Percentiles rank a stretch among this genome's conserved stretches.
Evolutionary conservation across 2,888 invertebrate species (phyloP).

Genomic region (Cremastobaeus sp.): DNA sequence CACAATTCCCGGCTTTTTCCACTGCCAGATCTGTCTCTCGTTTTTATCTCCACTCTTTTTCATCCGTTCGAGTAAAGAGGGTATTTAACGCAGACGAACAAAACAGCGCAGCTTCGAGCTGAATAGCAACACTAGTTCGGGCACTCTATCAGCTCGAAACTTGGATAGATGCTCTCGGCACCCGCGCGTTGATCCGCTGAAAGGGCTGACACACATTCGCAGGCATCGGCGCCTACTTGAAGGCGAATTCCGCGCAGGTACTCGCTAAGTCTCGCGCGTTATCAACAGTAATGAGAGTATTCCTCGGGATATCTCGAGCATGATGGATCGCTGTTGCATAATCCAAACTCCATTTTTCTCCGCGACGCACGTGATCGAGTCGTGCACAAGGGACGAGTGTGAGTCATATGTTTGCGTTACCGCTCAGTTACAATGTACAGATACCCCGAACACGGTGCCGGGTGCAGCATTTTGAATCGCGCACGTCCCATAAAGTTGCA

Average conservation of each 20-base stretch:
- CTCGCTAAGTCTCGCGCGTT: slow-evolving; percentile 13
- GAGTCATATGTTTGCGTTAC: slow-evolving; percentile 46
- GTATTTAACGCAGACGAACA: no score
- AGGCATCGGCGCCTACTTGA: no score
- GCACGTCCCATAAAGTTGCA: slow-evolving; percentile 44
- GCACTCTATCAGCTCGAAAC: no score
- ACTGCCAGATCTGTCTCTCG: slow-evolving; percentile 8
- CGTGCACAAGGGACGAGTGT: slow-evolving; percentile 27
- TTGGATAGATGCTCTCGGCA: no score
- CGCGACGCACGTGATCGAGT: slow-evolving; percentile 49
- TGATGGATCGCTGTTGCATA: slow-evolving; percentile 53
- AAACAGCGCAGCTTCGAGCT: no score
- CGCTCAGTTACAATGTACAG: slow-evolving; percentile 15
- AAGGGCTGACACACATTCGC: no score
- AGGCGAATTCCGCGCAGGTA: slow-evolving; percentile 24
- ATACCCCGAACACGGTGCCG: slow-evolving; percentile 17
- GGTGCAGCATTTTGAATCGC: slow-evolving; percentile 47
- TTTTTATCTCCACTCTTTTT: no score
- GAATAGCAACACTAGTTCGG: no score
- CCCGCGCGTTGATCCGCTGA: no score
- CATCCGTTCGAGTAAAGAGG: no score
- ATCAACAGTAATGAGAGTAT: slow-evolving; percentile 25
- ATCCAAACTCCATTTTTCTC: slow-evolving; percentile 55
- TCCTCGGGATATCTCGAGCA: slow-evolving; percentile 35
- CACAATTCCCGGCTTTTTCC: no score